phyloP scores from a whole-genome alignment of 2,888 invertebrate species.

The Nomada flava region DNA sequence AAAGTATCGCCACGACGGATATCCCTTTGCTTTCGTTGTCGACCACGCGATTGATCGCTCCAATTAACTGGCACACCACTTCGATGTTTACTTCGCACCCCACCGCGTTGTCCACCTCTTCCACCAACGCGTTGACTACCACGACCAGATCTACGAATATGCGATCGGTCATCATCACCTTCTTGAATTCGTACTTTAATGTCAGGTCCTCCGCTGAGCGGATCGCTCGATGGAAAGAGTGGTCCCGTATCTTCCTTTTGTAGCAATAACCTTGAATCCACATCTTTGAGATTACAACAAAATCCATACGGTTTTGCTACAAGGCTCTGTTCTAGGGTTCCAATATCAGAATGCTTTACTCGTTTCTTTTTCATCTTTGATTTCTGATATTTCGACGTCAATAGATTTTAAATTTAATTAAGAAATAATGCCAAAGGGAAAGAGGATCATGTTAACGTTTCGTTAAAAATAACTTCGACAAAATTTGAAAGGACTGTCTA shows the following conservation, averaged over 20 bases:
- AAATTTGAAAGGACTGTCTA: constrained; percentile 31
- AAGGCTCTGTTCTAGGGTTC: constrained; percentile 39
- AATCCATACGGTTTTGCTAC: constrained; percentile 75
- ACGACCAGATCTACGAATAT: constrained; percentile 7
- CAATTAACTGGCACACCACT: background rate
- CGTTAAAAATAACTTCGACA: background rate
- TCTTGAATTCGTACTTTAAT: constrained; percentile 75
- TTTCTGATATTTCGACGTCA: background rate
- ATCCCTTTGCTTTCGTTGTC: background rate
- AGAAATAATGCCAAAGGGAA: background rate
- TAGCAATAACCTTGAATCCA: constrained; percentile 64
- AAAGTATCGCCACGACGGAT: background rate
- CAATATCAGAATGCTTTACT: background rate
- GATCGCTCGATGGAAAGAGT: constrained; percentile 58
- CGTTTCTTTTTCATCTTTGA: constrained; percentile 37
- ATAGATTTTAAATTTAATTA: constrained; percentile 19
- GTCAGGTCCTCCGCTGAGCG: constrained; percentile 71
- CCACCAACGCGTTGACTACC: background rate
- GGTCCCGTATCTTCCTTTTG: background rate
- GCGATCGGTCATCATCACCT: constrained; percentile 24
- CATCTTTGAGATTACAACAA: constrained; percentile 74
- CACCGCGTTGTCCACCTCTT: background rate
- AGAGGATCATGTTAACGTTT: background rate
- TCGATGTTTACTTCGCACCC: background rate
- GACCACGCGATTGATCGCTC: background rate